Percentiles rank a stretch among this genome's conserved stretches.
Conservation (phyloP, 2,113 vertebrate species). For the Plestiodon gilberti region DNA sequence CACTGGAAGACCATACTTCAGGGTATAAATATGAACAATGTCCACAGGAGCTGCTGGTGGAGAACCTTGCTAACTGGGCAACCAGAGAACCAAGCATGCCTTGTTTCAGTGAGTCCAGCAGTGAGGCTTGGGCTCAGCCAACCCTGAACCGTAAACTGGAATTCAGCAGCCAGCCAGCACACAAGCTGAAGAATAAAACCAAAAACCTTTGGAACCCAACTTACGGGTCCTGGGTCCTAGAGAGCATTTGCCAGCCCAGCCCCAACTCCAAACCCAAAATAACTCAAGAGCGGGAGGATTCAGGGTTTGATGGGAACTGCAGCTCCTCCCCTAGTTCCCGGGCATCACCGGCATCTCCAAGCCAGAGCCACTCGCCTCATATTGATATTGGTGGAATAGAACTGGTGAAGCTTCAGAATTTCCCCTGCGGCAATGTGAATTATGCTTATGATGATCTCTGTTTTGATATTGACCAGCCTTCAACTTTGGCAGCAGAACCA, state of each 20-base stretch:
- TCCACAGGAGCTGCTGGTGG: constrained; percentile 78
- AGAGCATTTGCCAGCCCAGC: constrained; percentile 75
- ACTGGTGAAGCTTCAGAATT: constrained; percentile 86
- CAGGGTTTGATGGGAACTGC: constrained; percentile 70
- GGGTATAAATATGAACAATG: constrained; percentile 57
- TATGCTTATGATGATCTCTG: constrained; percentile 84
- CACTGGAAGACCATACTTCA: constrained; percentile 38
- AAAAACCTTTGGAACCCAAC: constrained; percentile 95
- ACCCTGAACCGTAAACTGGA: constrained; percentile 73
- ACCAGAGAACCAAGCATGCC: constrained; percentile 71
- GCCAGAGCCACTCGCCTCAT: constrained; percentile 63
- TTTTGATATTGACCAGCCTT: constrained; percentile 56
- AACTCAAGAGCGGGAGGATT: constrained; percentile 73
- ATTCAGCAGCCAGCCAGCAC: constrained; percentile 74
- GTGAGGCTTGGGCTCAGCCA: constrained; percentile 55
- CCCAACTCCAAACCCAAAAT: constrained; percentile 49
- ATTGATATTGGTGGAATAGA: constrained; percentile 71
- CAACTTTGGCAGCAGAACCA: constrained; percentile 59
- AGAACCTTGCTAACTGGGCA: constrained; percentile 73
- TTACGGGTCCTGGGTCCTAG: constrained; percentile 89
- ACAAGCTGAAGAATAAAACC: constrained; percentile 88
- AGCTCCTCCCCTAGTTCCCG: constrained; percentile 66
- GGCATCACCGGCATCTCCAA: constrained; percentile 69
- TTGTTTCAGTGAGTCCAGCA: constrained; percentile 53
- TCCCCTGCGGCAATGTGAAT: constrained; percentile 90